A percentile compares a stretch with the other conserved stretches of the same genome.
These are phyloP conservation scores for Diadophis punctatus DNA, from an alignment of 2,113 vertebrate genomes.

Conservation along the genomic window DNA sequence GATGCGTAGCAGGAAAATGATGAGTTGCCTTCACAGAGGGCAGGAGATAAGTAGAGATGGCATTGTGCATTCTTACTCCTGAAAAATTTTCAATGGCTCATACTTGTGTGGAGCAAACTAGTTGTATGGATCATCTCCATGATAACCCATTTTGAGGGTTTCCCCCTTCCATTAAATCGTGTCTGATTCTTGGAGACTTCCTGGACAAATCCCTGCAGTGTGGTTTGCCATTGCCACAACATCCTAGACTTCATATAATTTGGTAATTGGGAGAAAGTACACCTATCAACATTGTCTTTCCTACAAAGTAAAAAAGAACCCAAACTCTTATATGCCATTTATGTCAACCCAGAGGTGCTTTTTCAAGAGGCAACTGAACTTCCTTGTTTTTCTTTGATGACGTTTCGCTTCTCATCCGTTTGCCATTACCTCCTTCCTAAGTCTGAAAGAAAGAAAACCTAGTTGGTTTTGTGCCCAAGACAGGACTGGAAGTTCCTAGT, in stretches of 20 bases:
- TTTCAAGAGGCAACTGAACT: no score
- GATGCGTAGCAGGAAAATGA: neutral
- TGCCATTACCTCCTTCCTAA: neutral
- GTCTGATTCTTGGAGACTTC: neutral
- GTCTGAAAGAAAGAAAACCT: neutral
- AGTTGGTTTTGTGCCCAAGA: neutral
- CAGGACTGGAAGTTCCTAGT: neutral
- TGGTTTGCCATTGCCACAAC: neutral
- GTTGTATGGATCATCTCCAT: neutral
- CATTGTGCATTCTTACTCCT: neutral
- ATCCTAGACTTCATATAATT: neutral
- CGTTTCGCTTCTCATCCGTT: no score
- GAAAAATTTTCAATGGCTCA: neutral
- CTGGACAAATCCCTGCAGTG: neutral
- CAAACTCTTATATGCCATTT: no score
- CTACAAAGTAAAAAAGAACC: neutral
- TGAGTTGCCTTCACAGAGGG: neutral
- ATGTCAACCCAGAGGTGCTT: no score
- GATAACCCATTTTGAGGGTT: neutral
- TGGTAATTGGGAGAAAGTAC: neutral
- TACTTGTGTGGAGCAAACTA: neutral
- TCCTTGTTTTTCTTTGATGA: no score
- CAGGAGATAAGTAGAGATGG: neutral
- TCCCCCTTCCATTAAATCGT: neutral
- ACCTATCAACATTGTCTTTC: neutral